Percentiles rank a stretch among this genome's conserved stretches.
Conservation (phyloP, 2,113 vertebrate genomes). For the Xiphophorus hellerii region DNA sequence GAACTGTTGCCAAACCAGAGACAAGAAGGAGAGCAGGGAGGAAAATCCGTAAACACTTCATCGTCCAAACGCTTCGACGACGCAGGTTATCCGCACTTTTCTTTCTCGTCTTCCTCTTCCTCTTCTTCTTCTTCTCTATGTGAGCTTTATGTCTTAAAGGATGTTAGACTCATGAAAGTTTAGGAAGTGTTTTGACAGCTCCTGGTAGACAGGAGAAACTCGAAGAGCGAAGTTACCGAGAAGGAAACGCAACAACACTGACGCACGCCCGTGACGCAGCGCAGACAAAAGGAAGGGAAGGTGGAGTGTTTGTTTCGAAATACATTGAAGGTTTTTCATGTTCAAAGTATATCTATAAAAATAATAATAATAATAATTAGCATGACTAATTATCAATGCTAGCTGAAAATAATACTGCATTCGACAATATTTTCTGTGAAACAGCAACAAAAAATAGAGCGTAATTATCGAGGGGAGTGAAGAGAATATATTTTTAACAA, state of each 20-base stretch:
- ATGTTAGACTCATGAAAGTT: neutral
- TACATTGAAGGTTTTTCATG: neutral
- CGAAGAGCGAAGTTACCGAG: neutral
- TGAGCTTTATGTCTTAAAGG: neutral
- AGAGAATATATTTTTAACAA: neutral
- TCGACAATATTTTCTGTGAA: neutral
- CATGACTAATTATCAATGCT: no score
- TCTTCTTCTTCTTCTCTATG: neutral
- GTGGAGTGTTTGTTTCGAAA: neutral
- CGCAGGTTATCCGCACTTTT: neutral
- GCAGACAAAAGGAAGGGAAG: neutral
- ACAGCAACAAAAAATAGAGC: neutral
- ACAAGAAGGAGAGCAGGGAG: slow-evolving; percentile 60
- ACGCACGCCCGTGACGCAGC: slow-evolving; percentile 54
- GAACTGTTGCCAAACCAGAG: slow-evolving; percentile 52
- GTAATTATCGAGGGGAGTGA: neutral
- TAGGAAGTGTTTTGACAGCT: neutral
- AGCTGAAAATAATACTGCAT: no score
- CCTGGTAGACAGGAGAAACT: slow-evolving; percentile 2
- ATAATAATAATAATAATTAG: no score
- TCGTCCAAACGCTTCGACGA: neutral
- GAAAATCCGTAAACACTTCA: slow-evolving; percentile 60
- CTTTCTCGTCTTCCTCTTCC: neutral
- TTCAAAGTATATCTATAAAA: no score
- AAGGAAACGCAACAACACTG: slow-evolving; percentile 32